Base-by-base conservation (phyloP, 2,888 invertebrate genomes). In the Synergus itoensis region DNA sequence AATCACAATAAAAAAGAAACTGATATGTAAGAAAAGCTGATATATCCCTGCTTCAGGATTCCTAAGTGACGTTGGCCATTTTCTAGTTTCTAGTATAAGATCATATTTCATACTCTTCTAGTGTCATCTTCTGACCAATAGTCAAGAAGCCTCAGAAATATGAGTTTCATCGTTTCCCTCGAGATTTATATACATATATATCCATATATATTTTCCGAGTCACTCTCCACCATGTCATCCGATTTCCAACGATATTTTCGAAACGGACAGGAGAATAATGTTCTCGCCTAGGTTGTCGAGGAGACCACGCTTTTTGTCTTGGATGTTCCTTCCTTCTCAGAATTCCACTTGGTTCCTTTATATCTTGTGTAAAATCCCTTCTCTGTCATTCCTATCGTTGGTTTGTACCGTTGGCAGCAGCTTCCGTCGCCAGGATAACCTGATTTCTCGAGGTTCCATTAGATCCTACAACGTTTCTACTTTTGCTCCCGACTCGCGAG, bases 381-480 rank as follows among this genome's bases (percentile, higher is more conserved):
- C n/a, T 48, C 43, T 77, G 57, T 78, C 43, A 76, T 57, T 77
- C 48, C 14, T 73, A 45, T 77, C 77, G 45, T 45, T 43, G 36
- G 60, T 21, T 45, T 43, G 36, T 77, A 53, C 69, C 82, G 76
- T 77, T 77, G 82, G 79, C 85, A 82, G 77, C 79, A 81, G 84
- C 80, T 84, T 84, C 81, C 83, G 79, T 82, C 80, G 67, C 79
- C 76, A 73, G 45, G 41, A 79, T 84, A 85, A 85, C 83, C 84
- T 81, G 82, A 84, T 86, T 84, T 84, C 85, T 83, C 81, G 81
- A 79, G 81, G 85, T 86, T 86, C 84, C 86, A 87, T 87, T 85
- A 86, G 81, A 82, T 79, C 78, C 77, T 76, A 64, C 36, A 67
- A 67, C 60, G 48, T 79, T 80, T 77, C 77, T 82, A 73, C 79